These are phyloP conservation scores for human (Homo sapiens) DNA, from an alignment of 2,113 vertebrate species.

Conservation along the genomic window GRCh38 chr1:213292501-213293000, in stretches of 20 bases:
- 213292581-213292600: not conserved
- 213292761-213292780: not conserved
- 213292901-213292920: not conserved
- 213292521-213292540: rapidly evolving
- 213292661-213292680: not conserved
- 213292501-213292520: not conserved
- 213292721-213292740: not conserved
- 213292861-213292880: not conserved
- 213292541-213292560: not conserved
- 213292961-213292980: conserved; percentile 74
- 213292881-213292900: not conserved
- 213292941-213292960: conserved; percentile 53
- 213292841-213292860: not conserved
- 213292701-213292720: not conserved
- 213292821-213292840: not conserved
- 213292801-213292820: conserved; percentile 32
- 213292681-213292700: not conserved
- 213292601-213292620: not conserved
- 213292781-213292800: not conserved
- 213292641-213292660: not conserved
- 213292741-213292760: not conserved
- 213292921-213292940: conserved; percentile 47
- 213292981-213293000: conserved; percentile 85
- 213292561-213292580: not conserved
- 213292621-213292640: not conserved